phyloP scores from a whole-genome alignment of 2,888 invertebrate genomes.

The Drosophila kanekoi region DNA sequence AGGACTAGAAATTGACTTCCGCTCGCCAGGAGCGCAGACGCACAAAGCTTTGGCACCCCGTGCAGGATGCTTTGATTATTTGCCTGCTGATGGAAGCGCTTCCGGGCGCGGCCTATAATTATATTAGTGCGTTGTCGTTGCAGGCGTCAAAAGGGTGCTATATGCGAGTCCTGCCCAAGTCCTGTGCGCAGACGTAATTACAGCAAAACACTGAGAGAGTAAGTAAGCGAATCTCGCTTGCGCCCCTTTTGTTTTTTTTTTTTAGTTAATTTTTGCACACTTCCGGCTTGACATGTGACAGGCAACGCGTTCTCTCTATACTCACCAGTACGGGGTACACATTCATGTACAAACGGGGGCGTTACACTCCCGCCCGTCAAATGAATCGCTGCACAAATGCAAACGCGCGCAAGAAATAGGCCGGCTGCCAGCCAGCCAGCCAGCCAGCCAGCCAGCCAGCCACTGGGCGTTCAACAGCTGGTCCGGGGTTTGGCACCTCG shows the following conservation, averaged over 20 bases:
- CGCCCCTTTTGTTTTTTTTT: conserved; percentile 37
- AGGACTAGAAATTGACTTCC: conserved; percentile 60
- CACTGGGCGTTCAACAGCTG: conserved; percentile 71
- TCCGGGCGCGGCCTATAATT: conserved; percentile 78
- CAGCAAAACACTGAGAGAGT: conserved; percentile 25
- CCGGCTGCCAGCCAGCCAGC: conserved; percentile 62
- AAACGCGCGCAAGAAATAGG: conserved; percentile 73
- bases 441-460: conserved; percentile 49
- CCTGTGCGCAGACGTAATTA: conserved; percentile 50
- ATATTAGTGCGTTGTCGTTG: conserved; percentile 66
- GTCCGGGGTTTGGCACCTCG: conserved; percentile 62
- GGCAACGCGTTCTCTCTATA: conserved; percentile 57
- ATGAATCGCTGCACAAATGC: conserved; percentile 74
- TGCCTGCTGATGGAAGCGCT: conserved; percentile 80
- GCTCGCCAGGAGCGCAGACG: conserved; percentile 63
- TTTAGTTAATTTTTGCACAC: conserved; percentile 65
- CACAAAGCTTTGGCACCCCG: conserved; percentile 65
- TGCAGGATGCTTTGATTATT: conserved; percentile 39
- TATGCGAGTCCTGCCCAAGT: conserved; percentile 33
- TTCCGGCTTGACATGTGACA: conserved; percentile 82
- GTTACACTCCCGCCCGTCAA: conserved; percentile 75
- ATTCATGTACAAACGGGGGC: conserved; percentile 46
- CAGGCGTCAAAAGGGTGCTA: conserved; percentile 65
- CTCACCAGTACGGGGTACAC: conserved; percentile 10
- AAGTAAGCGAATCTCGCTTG: conserved; percentile 23